Evolutionary conservation across 2,888 invertebrate genomes (phyloP).

Genomic region (Coremacera marginata): DNA sequence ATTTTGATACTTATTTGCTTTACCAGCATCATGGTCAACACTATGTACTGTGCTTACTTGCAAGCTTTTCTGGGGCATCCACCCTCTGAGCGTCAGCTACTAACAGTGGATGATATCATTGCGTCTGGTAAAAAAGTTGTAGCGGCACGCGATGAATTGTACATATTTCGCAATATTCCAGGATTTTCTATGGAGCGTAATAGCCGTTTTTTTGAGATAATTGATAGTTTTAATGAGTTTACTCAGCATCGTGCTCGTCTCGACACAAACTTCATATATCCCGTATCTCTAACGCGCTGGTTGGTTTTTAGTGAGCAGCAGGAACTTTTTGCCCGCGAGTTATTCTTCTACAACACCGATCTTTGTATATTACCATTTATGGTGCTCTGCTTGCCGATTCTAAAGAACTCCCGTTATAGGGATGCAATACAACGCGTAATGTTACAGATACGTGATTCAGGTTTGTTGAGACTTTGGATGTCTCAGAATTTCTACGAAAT

Average conservation of each 20-base stretch:
- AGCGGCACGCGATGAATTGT: not conserved
- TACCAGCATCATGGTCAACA: constrained; percentile 52
- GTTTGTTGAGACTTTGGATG: constrained; percentile 26
- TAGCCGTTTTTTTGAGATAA: not conserved
- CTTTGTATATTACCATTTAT: constrained; percentile 41
- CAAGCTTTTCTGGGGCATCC: constrained; percentile 50
- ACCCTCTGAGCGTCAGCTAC: constrained; percentile 41
- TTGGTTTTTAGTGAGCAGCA: constrained; percentile 50
- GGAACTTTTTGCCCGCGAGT: constrained; percentile 39
- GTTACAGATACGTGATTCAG: constrained; percentile 34
- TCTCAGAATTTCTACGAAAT: constrained; percentile 35
- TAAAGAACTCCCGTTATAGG: constrained; percentile 36
- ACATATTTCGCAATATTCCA: not conserved
- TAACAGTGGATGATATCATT: constrained; percentile 33
- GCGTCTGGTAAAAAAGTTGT: constrained; percentile 19
- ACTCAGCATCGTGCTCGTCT: constrained; percentile 39
- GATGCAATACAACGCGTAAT: constrained; percentile 37
- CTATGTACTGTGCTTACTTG: constrained; percentile 54
- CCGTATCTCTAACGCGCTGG: constrained; percentile 47
- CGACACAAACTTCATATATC: constrained; percentile 48
- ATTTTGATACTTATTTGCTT: constrained; percentile 49
- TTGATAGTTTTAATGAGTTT: constrained; percentile 29
- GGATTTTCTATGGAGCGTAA: not conserved
- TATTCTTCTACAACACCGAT: constrained; percentile 49
- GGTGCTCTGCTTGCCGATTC: constrained; percentile 16